These are phyloP conservation scores for Myiagra hebetior DNA, from an alignment of 2,113 vertebrate species.

Conservation along the genomic window DNA sequence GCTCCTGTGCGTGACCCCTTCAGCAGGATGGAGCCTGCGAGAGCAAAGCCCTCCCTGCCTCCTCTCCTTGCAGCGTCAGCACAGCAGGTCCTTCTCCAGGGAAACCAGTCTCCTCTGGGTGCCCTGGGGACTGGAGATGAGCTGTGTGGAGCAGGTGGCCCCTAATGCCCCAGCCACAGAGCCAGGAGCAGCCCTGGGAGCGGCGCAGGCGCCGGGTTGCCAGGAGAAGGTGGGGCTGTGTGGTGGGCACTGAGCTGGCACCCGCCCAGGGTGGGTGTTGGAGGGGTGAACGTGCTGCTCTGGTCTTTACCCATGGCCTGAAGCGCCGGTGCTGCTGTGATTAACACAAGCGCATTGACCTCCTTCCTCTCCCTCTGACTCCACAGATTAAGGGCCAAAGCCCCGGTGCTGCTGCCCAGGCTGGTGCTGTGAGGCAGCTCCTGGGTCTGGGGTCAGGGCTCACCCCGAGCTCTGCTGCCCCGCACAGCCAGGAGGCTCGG, in stretches of 20 bases:
- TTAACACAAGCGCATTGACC: not conserved
- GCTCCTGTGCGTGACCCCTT: not conserved
- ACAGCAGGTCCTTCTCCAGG: not conserved
- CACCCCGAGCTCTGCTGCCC: not conserved
- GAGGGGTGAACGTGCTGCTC: fast-evolving
- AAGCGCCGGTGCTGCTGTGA: not conserved
- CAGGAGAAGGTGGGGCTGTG: not conserved
- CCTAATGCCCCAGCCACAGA: not conserved
- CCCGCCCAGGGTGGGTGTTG: fast-evolving
- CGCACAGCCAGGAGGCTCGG: fast-evolving
- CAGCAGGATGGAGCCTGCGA: not conserved
- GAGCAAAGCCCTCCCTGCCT: not conserved
- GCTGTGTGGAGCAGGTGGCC: not conserved
- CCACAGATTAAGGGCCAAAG: not conserved
- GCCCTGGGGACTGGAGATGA: not conserved
- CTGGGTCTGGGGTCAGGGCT: not conserved
- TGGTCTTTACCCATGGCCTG: fast-evolving
- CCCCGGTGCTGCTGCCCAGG: not conserved
- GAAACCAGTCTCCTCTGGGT: not conserved
- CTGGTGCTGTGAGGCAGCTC: not conserved
- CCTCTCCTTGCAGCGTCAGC: not conserved
- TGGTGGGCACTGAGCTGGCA: not conserved
- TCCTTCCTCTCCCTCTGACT: not conserved
- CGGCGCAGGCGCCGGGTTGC: fast-evolving
- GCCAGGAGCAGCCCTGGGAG: not conserved